Conservation (phyloP, 2,113 vertebrate species). For the Prunella himalayana region DNA sequence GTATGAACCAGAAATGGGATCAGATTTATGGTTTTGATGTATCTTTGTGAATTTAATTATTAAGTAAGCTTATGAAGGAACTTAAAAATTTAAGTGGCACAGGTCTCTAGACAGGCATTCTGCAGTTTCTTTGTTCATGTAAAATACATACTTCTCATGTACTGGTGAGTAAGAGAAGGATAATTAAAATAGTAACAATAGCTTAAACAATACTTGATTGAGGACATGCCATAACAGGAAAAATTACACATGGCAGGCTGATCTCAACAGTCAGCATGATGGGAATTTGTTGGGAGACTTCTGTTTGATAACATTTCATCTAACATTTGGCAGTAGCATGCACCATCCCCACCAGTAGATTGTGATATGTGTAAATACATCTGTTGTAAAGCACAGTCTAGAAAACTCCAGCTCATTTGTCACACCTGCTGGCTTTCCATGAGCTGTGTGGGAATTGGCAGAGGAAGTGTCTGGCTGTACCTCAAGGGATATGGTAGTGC, state of each 20-base stretch:
- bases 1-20: background rate
- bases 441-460: background rate
- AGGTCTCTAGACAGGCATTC: background rate
- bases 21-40: background rate
- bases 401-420: slow-evolving; percentile 48
- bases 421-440: slow-evolving; percentile 40
- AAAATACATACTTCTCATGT: background rate
- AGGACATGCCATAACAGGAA: background rate
- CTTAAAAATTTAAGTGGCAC: background rate
- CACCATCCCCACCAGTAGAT: slow-evolving; percentile 28
- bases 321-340: slow-evolving; percentile 24
- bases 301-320: slow-evolving; percentile 63
- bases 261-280: background rate
- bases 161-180: background rate
- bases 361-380: slow-evolving; percentile 66
- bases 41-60: background rate
- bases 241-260: background rate
- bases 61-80: background rate
- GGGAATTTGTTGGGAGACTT: background rate
- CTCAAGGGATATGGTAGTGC: background rate
- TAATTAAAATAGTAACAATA: background rate
- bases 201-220: background rate
- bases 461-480: slow-evolving; percentile 3
- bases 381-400: slow-evolving; percentile 44
- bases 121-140: background rate